Base-by-base conservation (phyloP, 2,797 vertebrate genomes). In the Orientallactaga sibirica region DNA sequence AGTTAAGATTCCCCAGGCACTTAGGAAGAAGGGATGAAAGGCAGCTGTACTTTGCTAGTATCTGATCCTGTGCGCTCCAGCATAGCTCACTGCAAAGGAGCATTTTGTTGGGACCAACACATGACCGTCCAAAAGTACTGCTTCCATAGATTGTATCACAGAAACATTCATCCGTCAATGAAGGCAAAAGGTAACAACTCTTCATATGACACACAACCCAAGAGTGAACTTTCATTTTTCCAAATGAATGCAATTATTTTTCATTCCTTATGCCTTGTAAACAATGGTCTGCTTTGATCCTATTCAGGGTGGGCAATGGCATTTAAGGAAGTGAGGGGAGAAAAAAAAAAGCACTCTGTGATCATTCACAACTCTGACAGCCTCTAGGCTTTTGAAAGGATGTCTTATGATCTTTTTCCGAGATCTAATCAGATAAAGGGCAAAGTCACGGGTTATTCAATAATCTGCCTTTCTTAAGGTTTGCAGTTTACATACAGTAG, bases 351-450 rank as follows among this genome's bases (percentile, higher is more conserved):
- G 92, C 82, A 37, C 24, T 96, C 80, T 83, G 78, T 96, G 61
- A 90, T 96, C 73, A 91, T 76, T 91, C 29, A 75, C 81, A 93
- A 94, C 67, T 90, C 88, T 76, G 71, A 77, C 90, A 85, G 93
- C 0, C 4, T 90, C 24, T 92, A 61, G 90, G 87, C 84, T 97
- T 97, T 95, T 85, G 90, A 94, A 95, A 68, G 88, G 95, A 94
- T 94, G 95, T 98, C 98, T 98, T 97, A 97, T 98, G 98, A 98
- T 98, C 95, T 74, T 62, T 93, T 85, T 91, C 91, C 96, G 85
- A 84, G 83, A 86, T 70, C 73, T 97, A 98, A 97, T 98, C 97
- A 98, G 97, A 98, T 95, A 94, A 98, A 97, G 41, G 64, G 37
- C 48, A 92, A 93, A 97, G 91, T 98, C 98, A 98, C 97, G 97